Conservation (phyloP, 2,113 vertebrate species). For the Pogona vitticeps region DNA sequence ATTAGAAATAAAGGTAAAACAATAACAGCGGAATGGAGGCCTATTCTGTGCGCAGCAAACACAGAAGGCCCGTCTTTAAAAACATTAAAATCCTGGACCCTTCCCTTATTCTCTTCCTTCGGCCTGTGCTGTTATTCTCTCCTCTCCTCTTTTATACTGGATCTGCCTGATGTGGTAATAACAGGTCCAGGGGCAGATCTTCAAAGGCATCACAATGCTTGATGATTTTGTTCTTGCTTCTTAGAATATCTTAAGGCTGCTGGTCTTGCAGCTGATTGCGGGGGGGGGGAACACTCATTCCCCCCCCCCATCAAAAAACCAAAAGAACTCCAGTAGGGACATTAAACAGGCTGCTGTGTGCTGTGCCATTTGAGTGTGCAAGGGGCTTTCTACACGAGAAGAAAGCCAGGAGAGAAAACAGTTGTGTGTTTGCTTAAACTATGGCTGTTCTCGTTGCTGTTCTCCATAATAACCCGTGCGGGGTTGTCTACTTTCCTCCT, state of each 20-base stretch:
- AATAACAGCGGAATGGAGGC: constrained; percentile 9
- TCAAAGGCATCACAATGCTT: constrained; percentile 72
- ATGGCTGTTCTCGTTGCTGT: no score
- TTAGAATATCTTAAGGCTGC: constrained; percentile 55
- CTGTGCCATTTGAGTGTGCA: neutral
- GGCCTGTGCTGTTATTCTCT: constrained; percentile 50
- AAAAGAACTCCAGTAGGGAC: constrained; percentile 8
- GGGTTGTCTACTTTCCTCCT: no score
- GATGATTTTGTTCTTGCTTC: constrained; percentile 61
- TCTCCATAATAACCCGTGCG: neutral
- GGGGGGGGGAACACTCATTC: constrained; percentile 10
- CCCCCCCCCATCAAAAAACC: neutral
- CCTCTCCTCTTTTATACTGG: constrained; percentile 52
- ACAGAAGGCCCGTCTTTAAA: constrained; percentile 52
- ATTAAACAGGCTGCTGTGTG: constrained; percentile 21
- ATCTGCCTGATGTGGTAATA: constrained; percentile 73
- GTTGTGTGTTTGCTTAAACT: neutral
- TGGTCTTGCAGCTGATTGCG: constrained; percentile 43
- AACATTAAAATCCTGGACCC: constrained; percentile 28
- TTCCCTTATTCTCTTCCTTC: constrained; percentile 64
- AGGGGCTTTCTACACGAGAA: neutral
- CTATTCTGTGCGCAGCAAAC: constrained; percentile 27
- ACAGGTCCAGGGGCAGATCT: constrained; percentile 67
- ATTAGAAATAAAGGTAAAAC: constrained; percentile 13
- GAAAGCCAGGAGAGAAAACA: neutral